phyloP scores from a whole-genome alignment of 2,797 vertebrate species.

The Phalanger gymnotis region DNA sequence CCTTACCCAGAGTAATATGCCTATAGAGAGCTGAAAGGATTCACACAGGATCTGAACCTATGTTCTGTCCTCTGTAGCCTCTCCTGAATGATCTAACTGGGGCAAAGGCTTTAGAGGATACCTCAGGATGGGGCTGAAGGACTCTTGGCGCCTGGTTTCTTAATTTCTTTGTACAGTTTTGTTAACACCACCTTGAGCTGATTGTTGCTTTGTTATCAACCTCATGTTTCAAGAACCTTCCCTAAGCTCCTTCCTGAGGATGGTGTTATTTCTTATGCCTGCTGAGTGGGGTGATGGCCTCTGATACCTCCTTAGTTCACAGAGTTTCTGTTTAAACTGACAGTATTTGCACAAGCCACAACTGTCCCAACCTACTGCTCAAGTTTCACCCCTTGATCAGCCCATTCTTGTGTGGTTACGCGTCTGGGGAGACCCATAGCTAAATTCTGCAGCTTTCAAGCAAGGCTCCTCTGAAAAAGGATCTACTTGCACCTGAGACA shows the following conservation, averaged over 20 bases:
- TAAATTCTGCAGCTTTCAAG: background rate
- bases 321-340: background rate
- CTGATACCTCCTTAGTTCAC: background rate
- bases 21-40: background rate
- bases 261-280: background rate
- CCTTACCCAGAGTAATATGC: background rate
- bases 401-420: background rate
- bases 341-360: background rate
- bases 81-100: background rate
- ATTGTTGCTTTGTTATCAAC: background rate
- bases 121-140: background rate
- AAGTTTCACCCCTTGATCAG: background rate
- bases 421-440: background rate
- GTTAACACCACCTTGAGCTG: background rate
- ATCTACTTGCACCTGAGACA: background rate
- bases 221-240: background rate
- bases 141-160: background rate
- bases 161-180: background rate
- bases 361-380: background rate
- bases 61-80: background rate
- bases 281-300: background rate
- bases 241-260: background rate
- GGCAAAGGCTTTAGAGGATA: background rate
- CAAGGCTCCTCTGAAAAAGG: background rate
- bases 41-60: background rate